A percentile compares a stretch with the other conserved stretches of the same genome.
These are phyloP conservation scores for Rhagonycha lutea DNA, from an alignment of 2,888 invertebrate species.

Conservation along the genomic window DNA sequence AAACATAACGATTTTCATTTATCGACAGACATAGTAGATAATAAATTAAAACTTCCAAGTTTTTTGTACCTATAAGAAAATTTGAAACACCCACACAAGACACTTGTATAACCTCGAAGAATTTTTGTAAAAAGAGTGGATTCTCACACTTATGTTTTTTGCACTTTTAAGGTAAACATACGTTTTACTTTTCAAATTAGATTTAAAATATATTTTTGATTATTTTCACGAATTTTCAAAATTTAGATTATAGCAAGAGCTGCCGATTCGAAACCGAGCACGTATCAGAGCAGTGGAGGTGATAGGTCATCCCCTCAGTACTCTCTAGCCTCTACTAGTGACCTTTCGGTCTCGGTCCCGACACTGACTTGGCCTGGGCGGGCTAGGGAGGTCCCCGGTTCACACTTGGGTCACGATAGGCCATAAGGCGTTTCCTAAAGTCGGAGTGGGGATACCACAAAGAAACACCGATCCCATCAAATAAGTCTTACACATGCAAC, in stretches of 20 bases:
- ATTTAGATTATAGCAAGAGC: conserved; percentile 30
- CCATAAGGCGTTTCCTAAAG: conserved; percentile 52
- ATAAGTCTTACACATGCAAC: conserved; percentile 23
- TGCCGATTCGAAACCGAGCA: conserved; percentile 41
- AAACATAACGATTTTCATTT: neutral
- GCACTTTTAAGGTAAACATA: neutral
- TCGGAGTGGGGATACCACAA: conserved; percentile 34
- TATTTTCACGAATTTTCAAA: conserved; percentile 33
- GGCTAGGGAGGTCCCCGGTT: conserved; percentile 56
- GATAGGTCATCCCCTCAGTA: conserved; percentile 58
- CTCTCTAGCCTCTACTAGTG: conserved; percentile 59
- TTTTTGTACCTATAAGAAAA: neutral
- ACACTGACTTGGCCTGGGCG: conserved; percentile 58
- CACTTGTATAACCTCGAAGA: neutral
- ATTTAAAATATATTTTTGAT: neutral
- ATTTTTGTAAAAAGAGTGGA: neutral
- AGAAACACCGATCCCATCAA: conserved; percentile 24
- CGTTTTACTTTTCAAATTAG: neutral
- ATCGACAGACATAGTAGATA: neutral
- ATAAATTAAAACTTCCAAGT: neutral
- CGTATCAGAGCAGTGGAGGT: conserved; percentile 52
- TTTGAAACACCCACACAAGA: neutral
- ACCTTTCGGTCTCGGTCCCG: conserved; percentile 57
- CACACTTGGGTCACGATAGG: conserved; percentile 57
- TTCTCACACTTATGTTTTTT: neutral